A percentile compares a stretch with the other conserved stretches of the same genome.
These are phyloP conservation scores for Pterocles burchelli DNA, from an alignment of 2,113 vertebrate species.

Conservation along the genomic window DNA sequence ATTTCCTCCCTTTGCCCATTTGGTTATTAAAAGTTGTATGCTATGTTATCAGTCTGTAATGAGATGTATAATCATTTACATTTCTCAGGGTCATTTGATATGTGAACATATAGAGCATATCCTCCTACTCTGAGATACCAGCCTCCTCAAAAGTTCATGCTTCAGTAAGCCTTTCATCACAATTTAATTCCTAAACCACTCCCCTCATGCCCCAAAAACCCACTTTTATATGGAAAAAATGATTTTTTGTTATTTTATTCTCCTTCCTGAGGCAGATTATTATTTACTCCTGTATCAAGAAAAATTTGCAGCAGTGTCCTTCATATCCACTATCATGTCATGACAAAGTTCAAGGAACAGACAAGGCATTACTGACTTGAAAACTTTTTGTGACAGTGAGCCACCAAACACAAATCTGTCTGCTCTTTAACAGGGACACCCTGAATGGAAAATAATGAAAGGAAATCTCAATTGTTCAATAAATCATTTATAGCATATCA, in stretches of 20 bases:
- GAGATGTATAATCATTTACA: not conserved
- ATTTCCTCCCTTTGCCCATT: not conserved
- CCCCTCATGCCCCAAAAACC: fast-evolving
- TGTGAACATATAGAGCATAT: not conserved
- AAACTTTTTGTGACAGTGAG: not conserved
- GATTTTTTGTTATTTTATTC: not conserved
- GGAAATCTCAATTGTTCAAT: not conserved
- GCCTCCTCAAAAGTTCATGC: not conserved
- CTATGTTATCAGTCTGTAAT: not conserved
- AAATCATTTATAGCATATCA: not conserved
- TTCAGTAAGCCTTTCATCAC: not conserved
- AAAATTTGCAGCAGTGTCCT: not conserved
- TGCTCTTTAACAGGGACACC: not conserved
- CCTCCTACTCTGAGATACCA: not conserved
- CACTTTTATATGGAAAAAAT: not conserved
- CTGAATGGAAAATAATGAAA: not conserved
- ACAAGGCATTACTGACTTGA: not conserved
- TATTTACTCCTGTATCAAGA: not conserved
- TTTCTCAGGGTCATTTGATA: not conserved
- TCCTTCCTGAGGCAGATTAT: not conserved
- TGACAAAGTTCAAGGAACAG: not conserved
- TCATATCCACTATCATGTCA: not conserved
- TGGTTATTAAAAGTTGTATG: not conserved
- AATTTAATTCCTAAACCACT: not conserved
- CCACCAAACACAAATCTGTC: not conserved